Conservation (phyloP, 2,888 invertebrate species). For the Agapostemon virescens region DNA sequence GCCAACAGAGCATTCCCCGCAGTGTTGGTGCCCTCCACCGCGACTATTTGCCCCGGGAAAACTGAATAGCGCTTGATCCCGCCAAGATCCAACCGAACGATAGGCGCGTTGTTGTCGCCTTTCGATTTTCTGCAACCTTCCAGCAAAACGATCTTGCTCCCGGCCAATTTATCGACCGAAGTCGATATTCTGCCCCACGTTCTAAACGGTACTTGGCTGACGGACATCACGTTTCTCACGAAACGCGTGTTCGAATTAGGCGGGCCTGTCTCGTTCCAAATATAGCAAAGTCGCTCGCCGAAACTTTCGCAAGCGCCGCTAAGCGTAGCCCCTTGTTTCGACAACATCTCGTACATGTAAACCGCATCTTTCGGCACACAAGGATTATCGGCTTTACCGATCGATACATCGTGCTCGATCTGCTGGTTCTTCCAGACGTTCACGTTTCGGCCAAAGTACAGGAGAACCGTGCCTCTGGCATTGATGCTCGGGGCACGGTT, state of each 20-base stretch:
- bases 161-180: conserved; percentile 35
- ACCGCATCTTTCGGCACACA: conserved; percentile 67
- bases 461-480: conserved; percentile 66
- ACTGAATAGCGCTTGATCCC: conserved; percentile 84
- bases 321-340: conserved; percentile 65
- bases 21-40: conserved; percentile 87
- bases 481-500: conserved; percentile 34
- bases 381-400: conserved; percentile 63
- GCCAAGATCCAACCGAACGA: conserved; percentile 80
- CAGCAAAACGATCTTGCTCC: conserved; percentile 54
- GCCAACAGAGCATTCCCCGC: conserved; percentile 86
- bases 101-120: conserved; percentile 82
- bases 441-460: conserved; percentile 64
- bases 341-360: conserved; percentile 77
- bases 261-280: conserved; percentile 64
- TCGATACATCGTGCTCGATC: conserved; percentile 43
- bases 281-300: conserved; percentile 67
- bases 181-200: conserved; percentile 82
- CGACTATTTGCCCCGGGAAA: conserved; percentile 91
- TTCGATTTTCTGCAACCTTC: conserved; percentile 81
- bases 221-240: conserved; percentile 66
- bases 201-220: conserved; percentile 79
- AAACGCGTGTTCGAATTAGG: conserved; percentile 53
- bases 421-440: conserved; percentile 67
- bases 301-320: conserved; percentile 63